Conservation (phyloP, 2,113 vertebrate genomes). For the Xenopus borealis region DNA sequence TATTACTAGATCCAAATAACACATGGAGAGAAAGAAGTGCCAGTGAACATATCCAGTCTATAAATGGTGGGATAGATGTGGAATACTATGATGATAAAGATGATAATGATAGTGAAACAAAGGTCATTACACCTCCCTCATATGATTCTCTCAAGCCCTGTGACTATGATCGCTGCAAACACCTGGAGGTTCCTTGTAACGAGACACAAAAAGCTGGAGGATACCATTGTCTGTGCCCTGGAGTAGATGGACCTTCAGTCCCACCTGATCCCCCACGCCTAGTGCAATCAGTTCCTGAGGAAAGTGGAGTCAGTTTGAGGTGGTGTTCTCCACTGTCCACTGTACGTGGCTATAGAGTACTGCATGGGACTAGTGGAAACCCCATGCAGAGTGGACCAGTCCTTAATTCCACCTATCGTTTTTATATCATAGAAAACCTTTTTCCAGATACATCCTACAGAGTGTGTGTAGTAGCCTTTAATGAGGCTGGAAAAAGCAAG, state of each 20-base stretch:
- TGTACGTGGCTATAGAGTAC: slow-evolving; percentile 51
- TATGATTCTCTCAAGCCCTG: slow-evolving; percentile 12
- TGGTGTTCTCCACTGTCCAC: slow-evolving; percentile 61
- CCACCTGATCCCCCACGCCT: slow-evolving; percentile 48
- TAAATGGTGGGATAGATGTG: slow-evolving; percentile 1
- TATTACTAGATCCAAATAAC: background rate
- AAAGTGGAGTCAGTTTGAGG: slow-evolving; percentile 19
- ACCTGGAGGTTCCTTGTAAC: slow-evolving; percentile 55
- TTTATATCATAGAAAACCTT: slow-evolving; percentile 48
- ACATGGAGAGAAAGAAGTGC: slow-evolving; percentile 10
- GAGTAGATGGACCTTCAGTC: slow-evolving; percentile 44
- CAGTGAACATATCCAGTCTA: slow-evolving; percentile 4
- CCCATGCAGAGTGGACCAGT: slow-evolving; percentile 1
- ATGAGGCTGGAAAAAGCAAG: slow-evolving; percentile 50
- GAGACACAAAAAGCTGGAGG: slow-evolving; percentile 47
- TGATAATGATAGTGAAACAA: background rate
- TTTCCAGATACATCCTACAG: slow-evolving; percentile 42
- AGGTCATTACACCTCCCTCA: background rate
- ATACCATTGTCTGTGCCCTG: slow-evolving; percentile 49
- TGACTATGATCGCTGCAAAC: slow-evolving; percentile 57
- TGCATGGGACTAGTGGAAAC: slow-evolving; percentile 33
- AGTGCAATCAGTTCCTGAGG: slow-evolving; percentile 31
- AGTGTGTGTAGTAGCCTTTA: slow-evolving; percentile 56
- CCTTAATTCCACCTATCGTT: slow-evolving; percentile 49
- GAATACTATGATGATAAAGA: slow-evolving; percentile 15